Evolutionary conservation across 2,797 vertebrate genomes (phyloP).

Genomic region (Rhinoraja longicauda): DNA sequence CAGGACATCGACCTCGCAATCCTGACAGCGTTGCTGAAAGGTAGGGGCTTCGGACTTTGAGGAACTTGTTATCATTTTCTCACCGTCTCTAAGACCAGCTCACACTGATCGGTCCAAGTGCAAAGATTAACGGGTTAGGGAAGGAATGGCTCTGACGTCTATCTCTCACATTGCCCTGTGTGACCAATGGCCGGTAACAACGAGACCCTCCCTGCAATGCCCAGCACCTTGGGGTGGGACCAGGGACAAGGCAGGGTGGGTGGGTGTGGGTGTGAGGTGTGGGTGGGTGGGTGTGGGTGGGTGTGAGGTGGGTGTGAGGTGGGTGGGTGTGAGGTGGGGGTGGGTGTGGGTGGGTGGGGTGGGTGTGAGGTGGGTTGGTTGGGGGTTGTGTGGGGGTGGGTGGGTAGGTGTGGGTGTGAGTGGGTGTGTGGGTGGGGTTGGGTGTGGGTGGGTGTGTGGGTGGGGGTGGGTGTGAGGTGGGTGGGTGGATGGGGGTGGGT

Average conservation of each 20-base stretch:
- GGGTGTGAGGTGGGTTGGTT: no score
- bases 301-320: no score
- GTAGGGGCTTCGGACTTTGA: constrained; percentile 52
- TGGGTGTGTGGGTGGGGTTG: neutral
- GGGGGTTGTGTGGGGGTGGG: no score
- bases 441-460: no score
- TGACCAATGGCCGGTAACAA: neutral
- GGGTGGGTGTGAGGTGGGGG: no score
- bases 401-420: no score
- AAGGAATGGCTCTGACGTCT: neutral
- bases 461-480: no score
- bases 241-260: neutral
- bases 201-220: no score
- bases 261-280: no score
- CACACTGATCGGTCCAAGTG: neutral
- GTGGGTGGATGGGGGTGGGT: no score
- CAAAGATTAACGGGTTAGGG: neutral
- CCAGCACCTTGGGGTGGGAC: neutral
- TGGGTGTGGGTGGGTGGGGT: no score
- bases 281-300: no score
- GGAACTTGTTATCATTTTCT: neutral
- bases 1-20: constrained; percentile 98
- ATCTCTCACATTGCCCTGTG: neutral
- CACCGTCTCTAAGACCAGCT: neutral
- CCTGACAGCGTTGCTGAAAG: constrained; percentile 90